Evolutionary conservation across 2,113 vertebrate species (phyloP).

Genomic region (Dicrurus megarhynchus): DNA sequence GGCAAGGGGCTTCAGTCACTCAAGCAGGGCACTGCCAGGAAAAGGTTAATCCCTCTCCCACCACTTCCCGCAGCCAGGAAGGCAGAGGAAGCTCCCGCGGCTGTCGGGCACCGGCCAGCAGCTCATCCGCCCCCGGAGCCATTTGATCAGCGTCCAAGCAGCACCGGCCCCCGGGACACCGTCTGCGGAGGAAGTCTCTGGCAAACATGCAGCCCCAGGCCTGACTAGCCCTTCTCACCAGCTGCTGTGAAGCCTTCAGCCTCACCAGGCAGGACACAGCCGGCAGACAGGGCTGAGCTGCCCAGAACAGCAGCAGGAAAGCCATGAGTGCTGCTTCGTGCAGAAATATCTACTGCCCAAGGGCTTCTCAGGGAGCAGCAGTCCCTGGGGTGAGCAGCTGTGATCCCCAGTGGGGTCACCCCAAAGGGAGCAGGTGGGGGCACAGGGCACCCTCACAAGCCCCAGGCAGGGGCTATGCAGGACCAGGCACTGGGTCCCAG

Average conservation of each 20-base stretch:
- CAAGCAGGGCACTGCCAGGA: background rate
- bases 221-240: constrained; percentile 1
- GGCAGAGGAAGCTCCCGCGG: constrained; percentile 32
- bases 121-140: constrained; percentile 33
- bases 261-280: background rate
- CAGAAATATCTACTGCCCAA: background rate
- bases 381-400: background rate
- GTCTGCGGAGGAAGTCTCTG: background rate
- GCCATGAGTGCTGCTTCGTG: rapidly evolving
- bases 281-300: background rate
- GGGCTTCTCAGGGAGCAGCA: background rate
- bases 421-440: rapidly evolving
- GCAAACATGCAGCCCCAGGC: background rate
- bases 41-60: constrained; percentile 38
- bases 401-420: background rate
- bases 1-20: background rate
- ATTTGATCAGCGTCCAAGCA: constrained; percentile 36
- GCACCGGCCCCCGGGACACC: background rate
- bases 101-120: background rate
- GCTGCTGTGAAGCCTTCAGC: background rate
- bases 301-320: background rate
- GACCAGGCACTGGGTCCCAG: too few relatives aligned
- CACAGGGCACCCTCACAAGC: background rate
- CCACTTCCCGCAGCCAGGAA: background rate
- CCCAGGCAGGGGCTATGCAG: background rate